Evolutionary conservation across 2,888 invertebrate genomes (phyloP).

Genomic region (Fragum whitleyi): DNA sequence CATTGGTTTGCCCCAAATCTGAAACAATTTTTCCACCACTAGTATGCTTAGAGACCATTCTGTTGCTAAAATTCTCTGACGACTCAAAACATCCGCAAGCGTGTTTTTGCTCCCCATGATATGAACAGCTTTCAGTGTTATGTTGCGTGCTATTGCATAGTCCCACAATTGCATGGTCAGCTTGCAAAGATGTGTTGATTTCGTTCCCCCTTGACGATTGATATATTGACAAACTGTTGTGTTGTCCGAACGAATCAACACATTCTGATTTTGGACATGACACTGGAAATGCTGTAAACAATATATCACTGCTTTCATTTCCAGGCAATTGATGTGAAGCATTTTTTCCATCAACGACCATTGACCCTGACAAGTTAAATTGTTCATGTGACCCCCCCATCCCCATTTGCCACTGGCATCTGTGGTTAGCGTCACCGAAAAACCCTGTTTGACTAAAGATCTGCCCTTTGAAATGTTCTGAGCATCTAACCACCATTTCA

Average conservation of each 20-base stretch:
- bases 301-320: conserved; percentile 8
- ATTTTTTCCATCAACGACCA: conserved; percentile 2
- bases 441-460: conserved; percentile 18
- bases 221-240: conserved; percentile 35
- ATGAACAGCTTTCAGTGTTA: conserved; percentile 41
- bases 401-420: conserved; percentile 19
- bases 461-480: conserved; percentile 25
- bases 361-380: conserved; percentile 7
- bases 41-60: conserved; percentile 15
- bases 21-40: conserved; percentile 3
- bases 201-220: conserved; percentile 25
- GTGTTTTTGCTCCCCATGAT: conserved; percentile 27
- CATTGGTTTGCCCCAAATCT: conserved; percentile 11
- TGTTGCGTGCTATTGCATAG: conserved; percentile 15
- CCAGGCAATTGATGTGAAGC: conserved; percentile 18
- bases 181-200: too few relatives aligned
- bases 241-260: conserved; percentile 22
- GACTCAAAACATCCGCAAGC: conserved; percentile 16
- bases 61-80: neutral
- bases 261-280: conserved; percentile 9
- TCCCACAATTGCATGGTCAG: conserved; percentile 32
- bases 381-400: conserved; percentile 23
- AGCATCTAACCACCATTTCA: conserved; percentile 19
- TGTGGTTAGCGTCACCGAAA: conserved; percentile 6
- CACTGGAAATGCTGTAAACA: conserved; percentile 25